Conservation (phyloP, 2,888 invertebrate species). For the Agrenia bidenticulata region DNA sequence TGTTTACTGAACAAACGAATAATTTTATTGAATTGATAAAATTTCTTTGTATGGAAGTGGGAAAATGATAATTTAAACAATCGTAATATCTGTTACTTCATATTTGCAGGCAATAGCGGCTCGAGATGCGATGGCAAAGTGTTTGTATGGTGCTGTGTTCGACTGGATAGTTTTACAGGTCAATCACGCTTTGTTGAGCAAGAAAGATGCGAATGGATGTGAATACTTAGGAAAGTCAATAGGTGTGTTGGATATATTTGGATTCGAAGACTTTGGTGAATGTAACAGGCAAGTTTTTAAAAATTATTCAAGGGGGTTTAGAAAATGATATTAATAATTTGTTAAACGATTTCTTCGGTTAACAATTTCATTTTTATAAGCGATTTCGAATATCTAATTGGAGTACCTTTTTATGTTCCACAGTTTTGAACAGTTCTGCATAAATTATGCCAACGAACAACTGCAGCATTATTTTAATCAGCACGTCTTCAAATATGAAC, state of each 20-base stretch:
- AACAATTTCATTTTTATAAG: not conserved
- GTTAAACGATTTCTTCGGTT: too few relatives aligned
- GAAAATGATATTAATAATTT: too few relatives aligned
- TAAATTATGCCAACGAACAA: slow-evolving; percentile 97
- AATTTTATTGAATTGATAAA: too few relatives aligned
- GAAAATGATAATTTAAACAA: not conserved
- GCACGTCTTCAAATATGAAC: slow-evolving; percentile 96
- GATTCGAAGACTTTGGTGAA: slow-evolving; percentile 89
- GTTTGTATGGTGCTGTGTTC: slow-evolving; percentile 91
- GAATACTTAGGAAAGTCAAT: slow-evolving; percentile 93
- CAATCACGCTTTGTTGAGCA: slow-evolving; percentile 88
- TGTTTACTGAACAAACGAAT: too few relatives aligned
- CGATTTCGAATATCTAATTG: not conserved
- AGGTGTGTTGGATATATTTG: slow-evolving; percentile 93
- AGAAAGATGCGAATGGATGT: slow-evolving; percentile 72
- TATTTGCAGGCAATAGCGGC: slow-evolving; percentile 78
- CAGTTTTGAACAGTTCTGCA: slow-evolving; percentile 95
- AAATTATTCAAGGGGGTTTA: not conserved
- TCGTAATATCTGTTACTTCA: too few relatives aligned
- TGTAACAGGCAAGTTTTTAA: slow-evolving; percentile 62
- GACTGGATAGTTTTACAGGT: slow-evolving; percentile 98
- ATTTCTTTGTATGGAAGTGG: too few relatives aligned
- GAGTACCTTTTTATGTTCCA: slow-evolving; percentile 23
- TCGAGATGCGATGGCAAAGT: slow-evolving; percentile 94
- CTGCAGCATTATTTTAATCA: slow-evolving; percentile 97